Base-by-base conservation (phyloP, 2,113 vertebrate genomes). In the Grammomys surdaster region DNA sequence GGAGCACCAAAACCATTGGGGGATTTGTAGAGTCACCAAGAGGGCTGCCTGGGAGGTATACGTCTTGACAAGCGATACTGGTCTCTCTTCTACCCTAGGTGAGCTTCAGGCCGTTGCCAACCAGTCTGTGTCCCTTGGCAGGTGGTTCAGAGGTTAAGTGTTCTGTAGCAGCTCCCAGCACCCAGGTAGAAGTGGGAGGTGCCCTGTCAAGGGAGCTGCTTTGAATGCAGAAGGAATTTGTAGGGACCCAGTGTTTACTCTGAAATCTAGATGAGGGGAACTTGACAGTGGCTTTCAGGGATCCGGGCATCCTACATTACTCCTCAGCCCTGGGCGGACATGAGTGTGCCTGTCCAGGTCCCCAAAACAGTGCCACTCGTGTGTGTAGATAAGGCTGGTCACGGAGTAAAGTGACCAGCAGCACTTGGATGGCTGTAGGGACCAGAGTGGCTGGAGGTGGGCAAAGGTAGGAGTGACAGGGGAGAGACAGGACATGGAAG, bases 301-400 rank as follows among this genome's bases (percentile, higher is more conserved):
- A 0, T 33, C 46, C 46, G 0, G 11, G 1, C 14, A n/a, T 33
- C 36, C 51, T 0, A 24, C 48, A 5, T 43, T n/a, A 2, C 1
- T 26, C 31, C 13, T 1, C 1, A 1, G 31, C 28, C 86, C 63
- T 4, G 43, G 28, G 89, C 51, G 40, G 6, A 12, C 8, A 2
- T 1, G 0, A 1, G 7, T 3, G 13, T 20, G 46, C 1, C 0
- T 0, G 0, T 54, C 0, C 0, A 24, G 33, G 43, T 54, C 31
- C 48, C 31, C 63, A 36, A 33, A 77, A 36, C 67, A 33, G 20
- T 65, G 36, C 16, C 26, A 10, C 26, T n/a, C 0, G 0, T n/a
- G 36, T 2, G 0, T 40, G 40, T 9, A 14, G 48, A 1, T 65
- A 0, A 12, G 6, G 56, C 20, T 75, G 89, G 11, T 16, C 0